Percentiles rank a stretch among this genome's conserved stretches.
These are phyloP conservation scores for Alcedo atthis DNA, from an alignment of 2,797 vertebrate species.

Conservation along the genomic window DNA sequence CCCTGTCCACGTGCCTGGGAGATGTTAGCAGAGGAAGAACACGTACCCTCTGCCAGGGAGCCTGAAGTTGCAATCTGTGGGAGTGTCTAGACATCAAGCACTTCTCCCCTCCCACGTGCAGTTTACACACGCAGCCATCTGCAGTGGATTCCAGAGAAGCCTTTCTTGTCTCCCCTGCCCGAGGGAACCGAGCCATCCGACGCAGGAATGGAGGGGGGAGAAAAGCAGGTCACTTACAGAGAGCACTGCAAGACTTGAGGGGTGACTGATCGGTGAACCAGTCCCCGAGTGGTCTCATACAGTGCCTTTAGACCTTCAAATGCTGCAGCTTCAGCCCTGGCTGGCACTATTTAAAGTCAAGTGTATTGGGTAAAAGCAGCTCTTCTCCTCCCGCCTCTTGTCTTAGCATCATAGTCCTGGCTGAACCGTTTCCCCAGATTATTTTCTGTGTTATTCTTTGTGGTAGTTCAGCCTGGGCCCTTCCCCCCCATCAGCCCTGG, in stretches of 20 bases:
- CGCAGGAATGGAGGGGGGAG: not conserved
- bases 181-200: slow-evolving; percentile 55
- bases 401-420: not conserved
- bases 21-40: not conserved
- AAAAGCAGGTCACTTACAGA: not conserved
- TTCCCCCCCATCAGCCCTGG: too few species aligned
- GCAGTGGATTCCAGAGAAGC: slow-evolving; percentile 25
- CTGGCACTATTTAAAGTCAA: not conserved
- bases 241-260: not conserved
- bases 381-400: not conserved
- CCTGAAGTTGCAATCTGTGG: slow-evolving; percentile 28
- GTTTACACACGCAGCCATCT: slow-evolving; percentile 63
- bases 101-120: slow-evolving; percentile 41
- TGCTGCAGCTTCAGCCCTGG: not conserved
- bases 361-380: not conserved
- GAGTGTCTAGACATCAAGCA: slow-evolving; percentile 65
- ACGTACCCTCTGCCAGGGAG: slow-evolving; percentile 19
- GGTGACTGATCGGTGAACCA: not conserved
- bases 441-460: not conserved
- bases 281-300: not conserved
- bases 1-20: not conserved
- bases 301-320: not conserved
- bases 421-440: not conserved
- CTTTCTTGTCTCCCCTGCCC: slow-evolving; percentile 58
- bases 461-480: not conserved